Percentiles rank a stretch among this genome's conserved stretches.
Conservation (phyloP, 1,140 invertebrate species). For the Diuraphis noxia region DNA sequence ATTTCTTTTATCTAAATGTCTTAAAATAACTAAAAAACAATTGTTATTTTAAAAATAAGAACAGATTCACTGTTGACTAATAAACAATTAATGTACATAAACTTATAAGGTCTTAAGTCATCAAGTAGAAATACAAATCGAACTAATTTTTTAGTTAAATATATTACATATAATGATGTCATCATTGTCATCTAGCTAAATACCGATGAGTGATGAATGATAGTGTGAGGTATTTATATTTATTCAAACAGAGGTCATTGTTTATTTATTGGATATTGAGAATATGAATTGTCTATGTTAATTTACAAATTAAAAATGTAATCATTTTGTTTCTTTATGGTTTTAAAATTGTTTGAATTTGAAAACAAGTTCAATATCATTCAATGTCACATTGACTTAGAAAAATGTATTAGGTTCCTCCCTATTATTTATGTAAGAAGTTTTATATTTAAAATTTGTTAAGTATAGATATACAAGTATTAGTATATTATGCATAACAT, state of each 20-base stretch:
- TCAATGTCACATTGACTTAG: neutral
- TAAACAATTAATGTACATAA: neutral
- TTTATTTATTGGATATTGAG: neutral
- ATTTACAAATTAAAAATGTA: neutral
- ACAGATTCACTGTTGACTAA: neutral
- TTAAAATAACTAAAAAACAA: neutral
- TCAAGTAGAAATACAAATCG: neutral
- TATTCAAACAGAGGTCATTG: neutral
- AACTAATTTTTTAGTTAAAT: neutral
- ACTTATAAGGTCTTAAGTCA: neutral
- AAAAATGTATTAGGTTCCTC: neutral
- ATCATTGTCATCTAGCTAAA: neutral
- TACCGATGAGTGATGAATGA: neutral
- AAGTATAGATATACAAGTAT: neutral
- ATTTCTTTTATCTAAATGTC: neutral
- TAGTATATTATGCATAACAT: neutral
- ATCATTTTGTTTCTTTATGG: neutral
- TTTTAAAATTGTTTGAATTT: neutral
- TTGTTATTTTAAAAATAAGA: neutral
- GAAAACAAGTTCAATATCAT: neutral
- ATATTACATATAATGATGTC: neutral
- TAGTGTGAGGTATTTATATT: neutral
- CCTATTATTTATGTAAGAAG: neutral
- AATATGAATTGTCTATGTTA: neutral
- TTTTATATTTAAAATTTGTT: slow-evolving; percentile 16